Evolutionary conservation across 92 coral and sea anemone genomes (phyloP), one percentile per base, ranked within the genome.

Genomic region (Epizoanthus rinbou): DNA sequence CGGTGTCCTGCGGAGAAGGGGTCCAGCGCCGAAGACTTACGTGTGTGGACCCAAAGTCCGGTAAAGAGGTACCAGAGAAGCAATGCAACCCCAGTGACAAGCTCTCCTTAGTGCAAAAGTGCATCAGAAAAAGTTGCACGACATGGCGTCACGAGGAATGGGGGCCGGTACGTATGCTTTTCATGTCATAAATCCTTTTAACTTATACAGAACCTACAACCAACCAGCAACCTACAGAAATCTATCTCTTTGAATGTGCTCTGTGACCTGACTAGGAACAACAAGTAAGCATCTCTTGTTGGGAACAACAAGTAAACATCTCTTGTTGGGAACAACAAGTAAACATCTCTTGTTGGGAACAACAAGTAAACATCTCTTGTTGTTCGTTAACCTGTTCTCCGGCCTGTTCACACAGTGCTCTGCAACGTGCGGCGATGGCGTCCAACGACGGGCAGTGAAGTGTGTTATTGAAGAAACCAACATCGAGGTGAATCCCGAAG

Each of bases 1-100:
- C 82, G 23, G 82, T 78, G 53, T 60, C 82, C 15, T 78, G 82
- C 28, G 70, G 82, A n/a, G 82, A 78, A 78, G 82, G 82, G 57
- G 71, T 41, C 13, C 82, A 78, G 25, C 82, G 57, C 15, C 65
- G 82, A 13, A 78, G 39, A 41, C 17, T 78, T 39, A 41, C 23
- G 41, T 78, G 82, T 41, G 35, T 23, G 69, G 82, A 37, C 50
- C 54, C 58, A 41, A 56, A n/a, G 31, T 78, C 82, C 24, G 22
- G 60, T n/a, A 23, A 78, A 41, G 57, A 59, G 35, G 22, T 78
- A 6, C 82, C 82, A 21, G 11, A 41, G 22, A 13, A 78, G 7
- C 70, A 78, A 16, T 78, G 82, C 82, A 60, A 60, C 41, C 53
- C 82, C 69, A 62, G 15, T 78, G 69, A 59, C 24, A 78, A 60